Evolutionary conservation across 2,797 vertebrate species (phyloP), one percentile per base, ranked within the genome.

Genomic region (Tympanoctomys barrerae): DNA sequence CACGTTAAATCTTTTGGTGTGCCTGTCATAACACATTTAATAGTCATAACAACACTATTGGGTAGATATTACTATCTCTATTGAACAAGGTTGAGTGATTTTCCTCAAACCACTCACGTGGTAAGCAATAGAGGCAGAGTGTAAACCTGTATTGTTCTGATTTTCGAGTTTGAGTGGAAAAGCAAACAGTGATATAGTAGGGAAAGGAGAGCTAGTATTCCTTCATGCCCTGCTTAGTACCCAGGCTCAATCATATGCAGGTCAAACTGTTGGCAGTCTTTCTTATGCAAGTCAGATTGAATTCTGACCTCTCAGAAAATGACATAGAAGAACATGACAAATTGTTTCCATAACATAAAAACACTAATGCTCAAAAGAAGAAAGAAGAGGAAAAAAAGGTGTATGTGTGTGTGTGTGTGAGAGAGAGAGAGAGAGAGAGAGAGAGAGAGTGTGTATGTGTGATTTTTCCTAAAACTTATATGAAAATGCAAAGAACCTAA

Each of bases 401-500:
- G 54, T 57, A 4, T 31, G 4, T 21, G 13, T 24, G 39, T 75
- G 39, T 75, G 24, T 68, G 49, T 31, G 4, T 21, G n/a, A n/a
- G n/a, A n/a, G n/a, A n/a, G n/a, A n/a, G n/a, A n/a, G n/a, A n/a
- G n/a, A n/a, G n/a, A n/a, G n/a, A n/a, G n/a, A n/a, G n/a, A n/a
- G n/a, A n/a, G n/a, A n/a, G n/a, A n/a, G n/a, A 36, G 5, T 28
- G 4, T 19, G 22, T 22, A 5, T 73, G 39, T 75, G 42, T 68
- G 49, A 42, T 3, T 64, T 42, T 68, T 75, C 24, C 14, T 87
- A 87, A 90, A 96, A 95, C 42, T 71, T 61, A 31, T 49, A 6
- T 88, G 71, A 80, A 97, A 92, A 75, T 75, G 18, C 26, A 87
- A 79, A 94, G 49, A 28, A 90, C 28, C n/a, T 57, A 73, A 88